These are phyloP conservation scores for Neria commutata DNA, from an alignment of 2,888 invertebrate genomes.

Conservation along the genomic window DNA sequence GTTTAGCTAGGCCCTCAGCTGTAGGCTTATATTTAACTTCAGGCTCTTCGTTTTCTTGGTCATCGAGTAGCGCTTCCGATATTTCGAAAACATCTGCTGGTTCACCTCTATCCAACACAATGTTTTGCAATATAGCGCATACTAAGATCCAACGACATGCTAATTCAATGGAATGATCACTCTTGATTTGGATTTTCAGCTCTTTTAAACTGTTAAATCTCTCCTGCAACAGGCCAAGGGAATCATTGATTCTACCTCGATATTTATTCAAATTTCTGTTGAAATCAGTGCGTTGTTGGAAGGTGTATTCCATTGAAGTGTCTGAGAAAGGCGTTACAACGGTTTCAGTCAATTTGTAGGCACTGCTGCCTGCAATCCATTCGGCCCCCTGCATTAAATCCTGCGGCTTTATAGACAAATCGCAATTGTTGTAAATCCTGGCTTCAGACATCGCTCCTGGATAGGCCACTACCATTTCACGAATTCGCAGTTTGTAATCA, in stretches of 20 bases:
- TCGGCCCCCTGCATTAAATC: conserved; percentile 20
- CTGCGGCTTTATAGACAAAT: conserved; percentile 12
- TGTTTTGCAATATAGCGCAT: too few species aligned
- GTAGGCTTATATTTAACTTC: too few species aligned
- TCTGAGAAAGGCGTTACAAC: conserved; percentile 21
- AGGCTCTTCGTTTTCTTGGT: too few species aligned
- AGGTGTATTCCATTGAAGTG: conserved; percentile 10
- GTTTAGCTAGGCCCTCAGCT: too few species aligned
- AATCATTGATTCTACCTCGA: conserved; percentile 17
- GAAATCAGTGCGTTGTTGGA: conserved; percentile 11
- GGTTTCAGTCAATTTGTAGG: too few species aligned
- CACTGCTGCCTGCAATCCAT: conserved; percentile 27
- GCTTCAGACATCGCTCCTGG: conserved; percentile 25
- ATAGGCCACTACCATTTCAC: conserved; percentile 20
- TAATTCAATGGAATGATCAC: not conserved
- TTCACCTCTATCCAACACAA: too few species aligned
- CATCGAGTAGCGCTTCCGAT: too few species aligned
- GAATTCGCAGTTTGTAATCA: conserved; percentile 18
- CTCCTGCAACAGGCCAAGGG: conserved; percentile 7
- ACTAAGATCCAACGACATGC: conserved; percentile 12
- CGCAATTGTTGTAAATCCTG: conserved; percentile 26
- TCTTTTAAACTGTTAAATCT: conserved; percentile 20
- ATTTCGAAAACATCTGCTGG: too few species aligned
- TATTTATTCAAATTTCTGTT: conserved; percentile 1
- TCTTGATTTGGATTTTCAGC: conserved; percentile 16